A percentile compares a stretch with the other conserved stretches of the same genome.
These are phyloP conservation scores for Tenualosa ilisha DNA, from an alignment of 2,797 vertebrate species.

Conservation along the genomic window DNA sequence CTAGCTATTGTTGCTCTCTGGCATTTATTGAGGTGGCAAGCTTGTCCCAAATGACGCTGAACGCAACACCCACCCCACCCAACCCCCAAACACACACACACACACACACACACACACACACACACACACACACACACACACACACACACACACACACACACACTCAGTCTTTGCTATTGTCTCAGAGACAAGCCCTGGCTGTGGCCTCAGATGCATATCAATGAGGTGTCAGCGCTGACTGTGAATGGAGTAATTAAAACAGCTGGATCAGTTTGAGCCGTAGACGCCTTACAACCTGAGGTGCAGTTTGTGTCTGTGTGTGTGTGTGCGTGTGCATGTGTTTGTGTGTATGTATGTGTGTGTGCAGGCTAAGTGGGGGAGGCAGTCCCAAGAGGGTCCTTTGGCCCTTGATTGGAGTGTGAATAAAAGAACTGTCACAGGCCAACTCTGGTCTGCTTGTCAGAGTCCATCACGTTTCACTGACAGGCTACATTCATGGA, in stretches of 20 bases:
- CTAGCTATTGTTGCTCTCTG: slow-evolving; percentile 78
- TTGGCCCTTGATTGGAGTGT: background rate
- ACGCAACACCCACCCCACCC: slow-evolving; percentile 85
- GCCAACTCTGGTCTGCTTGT: slow-evolving; percentile 41
- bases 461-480: slow-evolving; percentile 11
- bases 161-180: slow-evolving; percentile 65
- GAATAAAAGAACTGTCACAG: slow-evolving; percentile 40
- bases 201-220: slow-evolving; percentile 39
- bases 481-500: slow-evolving; percentile 18
- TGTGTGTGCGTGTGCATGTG: slow-evolving; percentile 3
- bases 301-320: slow-evolving; percentile 37
- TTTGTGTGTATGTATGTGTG: slow-evolving; percentile 4
- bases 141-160: slow-evolving; percentile 80
- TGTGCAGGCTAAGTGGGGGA: slow-evolving; percentile 28
- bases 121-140: slow-evolving; percentile 82
- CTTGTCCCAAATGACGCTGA: slow-evolving; percentile 84
- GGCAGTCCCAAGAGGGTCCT: slow-evolving; percentile 25
- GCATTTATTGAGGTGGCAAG: slow-evolving; percentile 82
- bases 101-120: slow-evolving; percentile 74
- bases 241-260: slow-evolving; percentile 55
- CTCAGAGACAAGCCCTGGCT: slow-evolving; percentile 26
- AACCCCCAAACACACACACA: slow-evolving; percentile 84
- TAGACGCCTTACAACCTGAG: slow-evolving; percentile 27
- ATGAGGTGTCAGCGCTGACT: slow-evolving; percentile 37
- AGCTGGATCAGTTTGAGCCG: slow-evolving; percentile 43